Conservation (phyloP, 2,888 invertebrate species). For the Fragum fragum region DNA sequence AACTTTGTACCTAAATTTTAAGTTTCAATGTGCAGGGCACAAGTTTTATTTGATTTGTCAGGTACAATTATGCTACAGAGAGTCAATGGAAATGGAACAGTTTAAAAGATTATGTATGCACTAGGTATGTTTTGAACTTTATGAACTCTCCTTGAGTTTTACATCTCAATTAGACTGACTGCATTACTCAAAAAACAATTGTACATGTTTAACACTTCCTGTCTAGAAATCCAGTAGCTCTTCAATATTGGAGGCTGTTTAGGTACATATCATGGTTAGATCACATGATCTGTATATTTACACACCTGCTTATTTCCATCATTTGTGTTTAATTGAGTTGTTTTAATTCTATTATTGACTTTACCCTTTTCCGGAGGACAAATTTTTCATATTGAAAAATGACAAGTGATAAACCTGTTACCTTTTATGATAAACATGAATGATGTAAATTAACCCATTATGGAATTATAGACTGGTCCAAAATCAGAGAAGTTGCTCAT, state of each 20-base stretch:
- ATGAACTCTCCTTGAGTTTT: background rate
- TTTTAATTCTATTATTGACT: background rate
- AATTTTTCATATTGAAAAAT: too few relatives aligned
- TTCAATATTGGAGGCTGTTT: slow-evolving; percentile 4
- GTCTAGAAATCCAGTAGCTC: background rate
- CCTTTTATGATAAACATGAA: too few relatives aligned
- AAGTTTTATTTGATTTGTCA: too few relatives aligned
- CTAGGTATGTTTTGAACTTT: background rate
- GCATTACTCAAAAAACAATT: background rate
- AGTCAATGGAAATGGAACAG: too few relatives aligned
- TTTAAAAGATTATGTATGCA: too few relatives aligned
- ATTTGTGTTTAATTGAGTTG: slow-evolving; percentile 18
- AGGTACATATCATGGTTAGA: background rate
- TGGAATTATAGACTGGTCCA: too few relatives aligned
- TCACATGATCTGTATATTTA: slow-evolving; percentile 9
- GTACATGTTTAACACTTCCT: slow-evolving; percentile 1
- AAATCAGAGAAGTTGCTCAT: too few relatives aligned
- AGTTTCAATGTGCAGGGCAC: too few relatives aligned
- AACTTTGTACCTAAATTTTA: too few relatives aligned
- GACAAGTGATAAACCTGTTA: too few relatives aligned
- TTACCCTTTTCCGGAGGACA: background rate
- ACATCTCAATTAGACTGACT: background rate
- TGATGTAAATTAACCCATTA: too few relatives aligned
- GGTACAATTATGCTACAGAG: too few relatives aligned
- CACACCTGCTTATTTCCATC: slow-evolving; percentile 24